Evolutionary conservation across 2,797 vertebrate genomes (phyloP).

Genomic region (Chelon labrosus): DNA sequence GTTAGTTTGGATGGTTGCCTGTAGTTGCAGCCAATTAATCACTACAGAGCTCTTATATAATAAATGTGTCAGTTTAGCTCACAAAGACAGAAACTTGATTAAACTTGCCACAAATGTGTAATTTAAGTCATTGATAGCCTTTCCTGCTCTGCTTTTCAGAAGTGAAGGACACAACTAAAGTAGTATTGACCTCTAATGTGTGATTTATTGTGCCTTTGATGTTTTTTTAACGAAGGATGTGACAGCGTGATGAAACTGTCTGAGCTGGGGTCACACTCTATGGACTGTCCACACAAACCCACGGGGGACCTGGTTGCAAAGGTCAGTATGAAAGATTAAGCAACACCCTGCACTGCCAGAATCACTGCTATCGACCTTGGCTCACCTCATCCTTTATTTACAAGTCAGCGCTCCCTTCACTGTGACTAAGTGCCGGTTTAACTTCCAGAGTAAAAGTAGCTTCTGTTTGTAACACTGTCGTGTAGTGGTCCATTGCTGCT

Average conservation of each 20-base stretch:
- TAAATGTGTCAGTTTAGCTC: neutral
- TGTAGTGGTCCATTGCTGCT: neutral
- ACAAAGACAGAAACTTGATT: neutral
- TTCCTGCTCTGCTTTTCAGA: neutral
- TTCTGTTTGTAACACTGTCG: neutral
- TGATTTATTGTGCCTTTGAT: slow-evolving; percentile 25
- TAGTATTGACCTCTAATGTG: neutral
- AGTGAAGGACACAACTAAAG: neutral
- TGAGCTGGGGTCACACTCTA: slow-evolving; percentile 74
- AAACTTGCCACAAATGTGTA: neutral
- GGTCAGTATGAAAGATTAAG: slow-evolving; percentile 77
- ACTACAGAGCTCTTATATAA: slow-evolving; percentile 9
- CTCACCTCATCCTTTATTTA: slow-evolving; percentile 74
- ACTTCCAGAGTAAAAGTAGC: slow-evolving; percentile 26
- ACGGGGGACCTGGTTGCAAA: slow-evolving; percentile 75
- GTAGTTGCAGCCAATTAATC: neutral
- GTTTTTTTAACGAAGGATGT: slow-evolving; percentile 68
- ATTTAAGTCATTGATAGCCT: neutral
- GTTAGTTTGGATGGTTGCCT: neutral
- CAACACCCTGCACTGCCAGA: slow-evolving; percentile 19
- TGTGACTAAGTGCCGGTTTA: slow-evolving; percentile 27
- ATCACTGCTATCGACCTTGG: slow-evolving; percentile 56
- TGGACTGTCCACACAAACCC: slow-evolving; percentile 75
- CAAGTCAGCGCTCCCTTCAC: slow-evolving; percentile 29
- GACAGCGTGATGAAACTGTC: slow-evolving; percentile 67